These are phyloP conservation scores for Pseudopipra pipra DNA, from an alignment of 2,113 vertebrate genomes.

Conservation along the genomic window DNA sequence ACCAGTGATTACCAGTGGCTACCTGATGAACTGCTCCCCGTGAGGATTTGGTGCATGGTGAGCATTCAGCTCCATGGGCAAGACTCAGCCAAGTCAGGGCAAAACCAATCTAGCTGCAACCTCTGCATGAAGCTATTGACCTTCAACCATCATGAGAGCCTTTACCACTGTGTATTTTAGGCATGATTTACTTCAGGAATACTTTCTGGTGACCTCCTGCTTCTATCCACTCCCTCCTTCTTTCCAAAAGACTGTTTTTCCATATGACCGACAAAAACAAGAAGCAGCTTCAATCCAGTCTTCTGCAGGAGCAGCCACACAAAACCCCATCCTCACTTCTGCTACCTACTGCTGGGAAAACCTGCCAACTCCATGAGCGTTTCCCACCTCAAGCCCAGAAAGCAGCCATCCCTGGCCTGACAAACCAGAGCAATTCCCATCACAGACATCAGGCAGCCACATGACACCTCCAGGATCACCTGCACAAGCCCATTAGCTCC, in stretches of 20 bases:
- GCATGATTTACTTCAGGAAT: neutral
- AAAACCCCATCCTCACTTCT: neutral
- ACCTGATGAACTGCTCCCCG: neutral
- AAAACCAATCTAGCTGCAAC: neutral
- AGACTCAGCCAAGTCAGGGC: neutral
- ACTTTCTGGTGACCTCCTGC: neutral
- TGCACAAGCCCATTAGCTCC: neutral
- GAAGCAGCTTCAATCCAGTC: neutral
- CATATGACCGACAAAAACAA: neutral
- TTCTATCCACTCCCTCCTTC: neutral
- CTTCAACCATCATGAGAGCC: neutral
- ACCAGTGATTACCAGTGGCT: neutral
- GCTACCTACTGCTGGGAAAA: neutral
- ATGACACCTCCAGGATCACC: neutral
- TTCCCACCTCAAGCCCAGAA: neutral
- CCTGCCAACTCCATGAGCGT: accelerated
- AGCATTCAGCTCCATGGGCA: neutral
- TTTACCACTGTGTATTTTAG: neutral
- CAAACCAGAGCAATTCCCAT: neutral
- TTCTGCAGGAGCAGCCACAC: neutral
- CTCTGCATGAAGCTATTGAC: neutral
- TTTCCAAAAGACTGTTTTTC: neutral
- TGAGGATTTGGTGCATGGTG: neutral
- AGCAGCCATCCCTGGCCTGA: neutral
- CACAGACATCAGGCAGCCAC: accelerated